Base-by-base conservation (phyloP, 1,140 invertebrate species). In the Panagrolaimus sp. region DNA sequence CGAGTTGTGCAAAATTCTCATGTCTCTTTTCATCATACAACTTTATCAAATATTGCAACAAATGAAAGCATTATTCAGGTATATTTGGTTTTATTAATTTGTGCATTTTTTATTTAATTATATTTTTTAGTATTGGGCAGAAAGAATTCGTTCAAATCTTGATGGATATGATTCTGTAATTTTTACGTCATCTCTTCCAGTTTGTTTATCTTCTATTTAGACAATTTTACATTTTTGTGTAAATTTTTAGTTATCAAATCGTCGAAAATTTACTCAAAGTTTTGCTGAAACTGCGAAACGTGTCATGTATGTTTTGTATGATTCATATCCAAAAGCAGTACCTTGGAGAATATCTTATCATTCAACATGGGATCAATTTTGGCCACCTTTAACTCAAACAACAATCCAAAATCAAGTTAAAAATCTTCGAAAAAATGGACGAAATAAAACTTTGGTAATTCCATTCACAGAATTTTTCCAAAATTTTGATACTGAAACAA, bases 311-410 rank as follows among this genome's bases (percentile, higher is more conserved):
- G 43, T 52, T 28, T 32, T 74, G 15, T 63, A 74, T 55, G 44
- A 62, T 14, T 38, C 24, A 28, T 70, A 47, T 55, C 64, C 64
- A 46, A 67, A 55, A 15, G 58, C 52, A 32, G 65, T 74, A 10
- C 67, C 73, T 8, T 74, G 44, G 45, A 28, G 73, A 38, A 26
- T 74, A 10, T 68, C 69, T 5, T 74, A 73, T 43, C 72, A 74
- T 48, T 32, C 45, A 9, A 43, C 67, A 6, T 74, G 73, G 73
- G 24, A 70, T 44, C 58, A 74, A n/a, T 68, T 68, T 17, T 70
- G 28, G 44, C 28, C 62, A n/a, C 15, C 46, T 32, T 24, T 47
- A 15, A 38, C 73, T 12, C n/a, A 15, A 10, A 21, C 62, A 28
- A 63, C 71, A 14, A 45, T 72, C 38, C 10, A 44, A 9, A 26